phyloP scores from a whole-genome alignment of 2,888 invertebrate genomes.

The Cataglyphis altisquamis region DNA sequence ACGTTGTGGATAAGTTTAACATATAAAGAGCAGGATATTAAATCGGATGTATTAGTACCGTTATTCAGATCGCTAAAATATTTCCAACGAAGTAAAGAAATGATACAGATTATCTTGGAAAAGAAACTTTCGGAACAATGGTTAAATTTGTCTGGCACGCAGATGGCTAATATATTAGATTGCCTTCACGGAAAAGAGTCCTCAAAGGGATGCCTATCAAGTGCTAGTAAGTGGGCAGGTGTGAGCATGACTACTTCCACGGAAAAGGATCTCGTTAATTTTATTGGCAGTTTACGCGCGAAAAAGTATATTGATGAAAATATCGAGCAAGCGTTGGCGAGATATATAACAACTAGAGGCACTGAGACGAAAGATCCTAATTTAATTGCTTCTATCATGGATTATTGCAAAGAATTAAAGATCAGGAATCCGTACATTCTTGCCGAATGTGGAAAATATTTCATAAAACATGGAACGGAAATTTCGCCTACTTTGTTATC shows the following conservation, averaged over 20 bases:
- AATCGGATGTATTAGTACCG: conserved; percentile 88
- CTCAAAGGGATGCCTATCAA: conserved; percentile 81
- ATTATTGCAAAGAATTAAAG: conserved; percentile 89
- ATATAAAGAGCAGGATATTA: conserved; percentile 87
- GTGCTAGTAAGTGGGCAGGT: conserved; percentile 88
- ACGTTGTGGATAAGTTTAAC: conserved; percentile 90
- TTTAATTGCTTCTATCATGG: conserved; percentile 89
- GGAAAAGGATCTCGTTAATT: conserved; percentile 87
- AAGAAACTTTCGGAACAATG: conserved; percentile 88
- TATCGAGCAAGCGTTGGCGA: conserved; percentile 88
- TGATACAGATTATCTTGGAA: conserved; percentile 89
- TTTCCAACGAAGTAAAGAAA: conserved; percentile 88
- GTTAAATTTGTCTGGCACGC: conserved; percentile 87
- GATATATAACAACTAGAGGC: conserved; percentile 88
- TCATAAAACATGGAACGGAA: conserved; percentile 86
- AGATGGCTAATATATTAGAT: conserved; percentile 87
- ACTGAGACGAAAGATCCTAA: conserved; percentile 86
- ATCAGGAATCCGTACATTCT: conserved; percentile 88
- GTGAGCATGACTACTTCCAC: conserved; percentile 89
- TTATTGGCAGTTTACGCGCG: conserved; percentile 87
- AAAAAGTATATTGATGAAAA: conserved; percentile 88
- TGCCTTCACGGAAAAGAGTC: conserved; percentile 83
- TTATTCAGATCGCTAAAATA: conserved; percentile 88
- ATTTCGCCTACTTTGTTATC: conserved; percentile 88
- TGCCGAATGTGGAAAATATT: conserved; percentile 88